phyloP scores from a whole-genome alignment of 2,888 invertebrate species.

The Eilema caniola region DNA sequence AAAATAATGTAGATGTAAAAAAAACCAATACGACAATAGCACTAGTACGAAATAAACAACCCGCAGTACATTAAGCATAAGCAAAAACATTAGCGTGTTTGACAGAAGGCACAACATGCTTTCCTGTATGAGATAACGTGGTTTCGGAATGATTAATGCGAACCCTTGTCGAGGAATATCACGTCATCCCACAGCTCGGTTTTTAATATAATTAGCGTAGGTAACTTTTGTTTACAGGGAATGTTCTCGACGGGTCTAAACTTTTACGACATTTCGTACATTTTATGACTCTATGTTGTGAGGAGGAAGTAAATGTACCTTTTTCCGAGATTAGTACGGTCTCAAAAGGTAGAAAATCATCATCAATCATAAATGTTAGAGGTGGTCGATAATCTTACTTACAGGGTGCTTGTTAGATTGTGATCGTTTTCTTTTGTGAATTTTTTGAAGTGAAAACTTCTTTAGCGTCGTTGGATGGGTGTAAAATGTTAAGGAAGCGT shows the following conservation, averaged over 20 bases:
- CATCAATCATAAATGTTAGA: conserved; percentile 16
- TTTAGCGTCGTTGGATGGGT: too few relatives aligned
- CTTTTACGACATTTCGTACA: conserved; percentile 36
- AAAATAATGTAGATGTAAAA: neutral
- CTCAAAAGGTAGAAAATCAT: conserved; percentile 15
- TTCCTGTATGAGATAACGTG: conserved; percentile 72
- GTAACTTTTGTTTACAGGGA: conserved; percentile 66
- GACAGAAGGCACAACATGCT: conserved; percentile 60
- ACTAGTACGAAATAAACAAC: conserved; percentile 20
- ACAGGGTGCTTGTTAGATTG: neutral
- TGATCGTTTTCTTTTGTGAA: neutral
- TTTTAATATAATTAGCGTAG: conserved; percentile 75
- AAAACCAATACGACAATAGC: conserved; percentile 7
- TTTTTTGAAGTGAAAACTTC: too few relatives aligned
- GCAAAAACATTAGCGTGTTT: conserved; percentile 53
- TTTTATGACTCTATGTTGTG: conserved; percentile 17
- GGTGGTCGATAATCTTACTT: conserved; percentile 2
- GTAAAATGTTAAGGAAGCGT: too few relatives aligned
- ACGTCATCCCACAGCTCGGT: conserved; percentile 68
- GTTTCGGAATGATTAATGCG: conserved; percentile 78
- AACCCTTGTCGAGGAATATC: conserved; percentile 70
- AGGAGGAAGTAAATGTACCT: conserved; percentile 13
- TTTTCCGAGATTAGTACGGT: conserved; percentile 3
- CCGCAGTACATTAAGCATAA: conserved; percentile 41
- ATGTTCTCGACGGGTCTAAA: conserved; percentile 50